These are phyloP conservation scores for Hyalella azteca DNA, from an alignment of 2,888 invertebrate genomes.

Conservation along the genomic window DNA sequence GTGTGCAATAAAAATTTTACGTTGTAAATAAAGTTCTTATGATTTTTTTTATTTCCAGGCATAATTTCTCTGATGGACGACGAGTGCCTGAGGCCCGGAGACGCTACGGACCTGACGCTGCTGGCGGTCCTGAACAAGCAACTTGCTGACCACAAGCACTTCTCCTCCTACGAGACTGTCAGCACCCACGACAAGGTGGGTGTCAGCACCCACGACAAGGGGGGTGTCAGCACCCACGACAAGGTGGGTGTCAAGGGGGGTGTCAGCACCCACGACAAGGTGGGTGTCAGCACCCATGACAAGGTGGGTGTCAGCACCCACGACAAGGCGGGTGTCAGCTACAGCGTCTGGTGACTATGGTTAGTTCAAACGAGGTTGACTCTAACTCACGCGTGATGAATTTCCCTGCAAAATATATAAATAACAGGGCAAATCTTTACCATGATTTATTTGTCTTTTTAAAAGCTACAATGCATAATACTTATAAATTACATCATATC, in stretches of 20 bases:
- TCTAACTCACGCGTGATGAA: no score
- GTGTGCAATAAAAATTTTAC: no score
- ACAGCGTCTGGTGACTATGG: constrained; percentile 80
- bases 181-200: constrained; percentile 67
- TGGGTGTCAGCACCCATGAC: neutral
- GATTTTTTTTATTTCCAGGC: constrained; percentile 65
- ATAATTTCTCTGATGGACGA: constrained; percentile 87
- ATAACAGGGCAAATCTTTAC: no score
- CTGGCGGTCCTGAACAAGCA: constrained; percentile 79
- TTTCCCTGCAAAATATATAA: no score
- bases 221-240: no score
- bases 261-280: constrained; percentile 70
- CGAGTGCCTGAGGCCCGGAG: constrained; percentile 89
- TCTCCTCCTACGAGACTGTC: constrained; percentile 80
- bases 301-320: no score
- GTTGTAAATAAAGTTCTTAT: neutral
- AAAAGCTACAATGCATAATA: no score
- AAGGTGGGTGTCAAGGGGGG: no score
- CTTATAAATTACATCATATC: no score
- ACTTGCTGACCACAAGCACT: constrained; percentile 79
- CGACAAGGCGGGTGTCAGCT: no score
- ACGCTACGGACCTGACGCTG: constrained; percentile 81
- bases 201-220: neutral
- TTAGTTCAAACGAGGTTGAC: no score
- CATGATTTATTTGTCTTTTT: no score